These are phyloP conservation scores for Riptortus pedestris DNA, from an alignment of 1,140 invertebrate species.

Conservation along the genomic window DNA sequence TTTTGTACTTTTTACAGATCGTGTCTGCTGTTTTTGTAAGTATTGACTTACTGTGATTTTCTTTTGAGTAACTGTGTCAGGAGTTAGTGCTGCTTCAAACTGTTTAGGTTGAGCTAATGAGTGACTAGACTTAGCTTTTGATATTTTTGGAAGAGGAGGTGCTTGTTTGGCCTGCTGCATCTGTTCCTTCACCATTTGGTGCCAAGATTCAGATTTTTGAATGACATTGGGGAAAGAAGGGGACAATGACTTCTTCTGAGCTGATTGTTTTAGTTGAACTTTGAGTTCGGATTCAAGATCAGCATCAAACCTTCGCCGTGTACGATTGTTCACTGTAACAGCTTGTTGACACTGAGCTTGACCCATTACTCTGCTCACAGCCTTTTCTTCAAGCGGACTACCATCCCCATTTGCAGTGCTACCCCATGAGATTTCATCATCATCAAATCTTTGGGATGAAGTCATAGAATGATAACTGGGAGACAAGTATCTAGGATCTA, in stretches of 20 bases:
- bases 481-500: neutral
- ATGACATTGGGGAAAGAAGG: constrained; percentile 39
- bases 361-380: constrained; percentile 34
- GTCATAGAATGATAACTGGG: neutral
- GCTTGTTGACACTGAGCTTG: constrained; percentile 34
- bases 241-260: constrained; percentile 31
- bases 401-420: neutral
- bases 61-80: constrained; percentile 59
- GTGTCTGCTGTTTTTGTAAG: constrained; percentile 38
- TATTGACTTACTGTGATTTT: constrained; percentile 70
- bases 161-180: constrained; percentile 32
- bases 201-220: constrained; percentile 72
- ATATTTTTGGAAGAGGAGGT: constrained; percentile 34
- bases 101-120: constrained; percentile 58
- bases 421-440: constrained; percentile 4
- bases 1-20: constrained; percentile 29
- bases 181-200: constrained; percentile 47
- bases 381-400: constrained; percentile 26
- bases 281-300: constrained; percentile 22
- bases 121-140: constrained; percentile 55
- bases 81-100: constrained; percentile 64
- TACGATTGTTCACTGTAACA: constrained; percentile 31
- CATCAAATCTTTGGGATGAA: constrained; percentile 1
- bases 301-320: constrained; percentile 22
- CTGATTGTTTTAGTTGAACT: constrained; percentile 33